phyloP scores from a whole-genome alignment of 2,797 vertebrate species.

The Sylvilagus floridanus region DNA sequence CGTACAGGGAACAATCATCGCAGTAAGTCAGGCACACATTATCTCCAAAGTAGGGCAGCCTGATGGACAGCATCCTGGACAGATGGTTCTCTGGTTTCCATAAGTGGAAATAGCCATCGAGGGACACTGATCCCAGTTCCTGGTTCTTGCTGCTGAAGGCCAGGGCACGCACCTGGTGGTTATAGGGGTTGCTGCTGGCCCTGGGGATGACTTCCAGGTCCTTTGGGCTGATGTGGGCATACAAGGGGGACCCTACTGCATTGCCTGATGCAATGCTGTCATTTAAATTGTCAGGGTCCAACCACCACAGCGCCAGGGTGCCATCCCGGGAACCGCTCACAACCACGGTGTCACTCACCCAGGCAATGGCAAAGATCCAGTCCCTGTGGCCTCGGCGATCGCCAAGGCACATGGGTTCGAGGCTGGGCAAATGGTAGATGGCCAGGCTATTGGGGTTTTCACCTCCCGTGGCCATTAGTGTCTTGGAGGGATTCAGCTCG shows the following conservation, averaged over 20 bases:
- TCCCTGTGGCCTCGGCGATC: no score
- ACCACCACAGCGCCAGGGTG: neutral
- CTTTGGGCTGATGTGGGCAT: neutral
- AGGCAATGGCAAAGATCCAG: no score
- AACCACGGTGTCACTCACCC: no score
- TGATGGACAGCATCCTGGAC: constrained; percentile 84
- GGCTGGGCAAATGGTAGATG: no score
- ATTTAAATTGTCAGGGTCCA: neutral
- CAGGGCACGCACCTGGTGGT: constrained; percentile 58
- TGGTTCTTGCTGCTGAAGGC: constrained; percentile 78
- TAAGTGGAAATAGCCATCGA: constrained; percentile 91
- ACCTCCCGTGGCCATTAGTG: no score
- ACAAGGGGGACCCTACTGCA: neutral
- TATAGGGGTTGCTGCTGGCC: neutral
- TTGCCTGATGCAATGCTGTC: neutral
- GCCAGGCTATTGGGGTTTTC: no score
- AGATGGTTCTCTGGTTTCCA: neutral
- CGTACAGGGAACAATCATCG: constrained; percentile 85
- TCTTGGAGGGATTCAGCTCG: no score
- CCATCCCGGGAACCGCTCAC: no score
- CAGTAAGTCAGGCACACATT: constrained; percentile 97
- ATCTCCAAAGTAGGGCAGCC: constrained; percentile 96
- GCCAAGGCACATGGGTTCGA: no score
- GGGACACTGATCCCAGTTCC: constrained; percentile 96
- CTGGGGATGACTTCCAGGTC: neutral